A percentile compares a stretch with the other conserved stretches of the same genome.
Conservation (phyloP, 1,140 invertebrate species). For the Drosophila virilis region DNA sequence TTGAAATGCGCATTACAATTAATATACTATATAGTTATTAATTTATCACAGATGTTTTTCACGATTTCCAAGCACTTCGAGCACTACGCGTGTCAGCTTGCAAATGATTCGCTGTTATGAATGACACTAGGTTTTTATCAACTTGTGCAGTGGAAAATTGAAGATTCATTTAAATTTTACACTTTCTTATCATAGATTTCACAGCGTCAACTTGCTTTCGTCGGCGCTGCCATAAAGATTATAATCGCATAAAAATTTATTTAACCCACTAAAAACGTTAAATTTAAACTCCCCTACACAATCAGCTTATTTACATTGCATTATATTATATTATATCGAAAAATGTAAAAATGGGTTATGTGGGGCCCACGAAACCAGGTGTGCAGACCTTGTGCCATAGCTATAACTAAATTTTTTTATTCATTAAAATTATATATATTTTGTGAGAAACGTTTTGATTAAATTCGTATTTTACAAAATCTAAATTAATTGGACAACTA, state of each 20-base stretch:
- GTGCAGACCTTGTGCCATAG: no score
- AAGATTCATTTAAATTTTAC: slow-evolving; percentile 30
- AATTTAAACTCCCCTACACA: no score
- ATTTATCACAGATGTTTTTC: slow-evolving; percentile 39
- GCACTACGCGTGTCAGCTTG: slow-evolving; percentile 3
- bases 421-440: no score
- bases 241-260: background rate
- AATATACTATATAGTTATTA: slow-evolving; percentile 15
- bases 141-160: slow-evolving; percentile 7
- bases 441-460: no score
- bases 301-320: no score
- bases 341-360: no score
- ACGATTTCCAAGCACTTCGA: slow-evolving; percentile 10
- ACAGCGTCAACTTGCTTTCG: slow-evolving; percentile 7
- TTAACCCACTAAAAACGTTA: background rate
- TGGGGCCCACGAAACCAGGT: no score
- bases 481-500: no score
- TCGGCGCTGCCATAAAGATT: slow-evolving; percentile 25
- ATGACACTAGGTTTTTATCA: slow-evolving; percentile 24
- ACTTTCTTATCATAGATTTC: slow-evolving; percentile 26
- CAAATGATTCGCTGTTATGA: slow-evolving; percentile 23
- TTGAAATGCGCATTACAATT: slow-evolving; percentile 14
- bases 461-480: no score
- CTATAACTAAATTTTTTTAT: no score
- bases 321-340: no score